A percentile compares a stretch with the other conserved stretches of the same genome.
Conservation (phyloP, 2,888 invertebrate genomes). For the Drosophila neonasuta region DNA sequence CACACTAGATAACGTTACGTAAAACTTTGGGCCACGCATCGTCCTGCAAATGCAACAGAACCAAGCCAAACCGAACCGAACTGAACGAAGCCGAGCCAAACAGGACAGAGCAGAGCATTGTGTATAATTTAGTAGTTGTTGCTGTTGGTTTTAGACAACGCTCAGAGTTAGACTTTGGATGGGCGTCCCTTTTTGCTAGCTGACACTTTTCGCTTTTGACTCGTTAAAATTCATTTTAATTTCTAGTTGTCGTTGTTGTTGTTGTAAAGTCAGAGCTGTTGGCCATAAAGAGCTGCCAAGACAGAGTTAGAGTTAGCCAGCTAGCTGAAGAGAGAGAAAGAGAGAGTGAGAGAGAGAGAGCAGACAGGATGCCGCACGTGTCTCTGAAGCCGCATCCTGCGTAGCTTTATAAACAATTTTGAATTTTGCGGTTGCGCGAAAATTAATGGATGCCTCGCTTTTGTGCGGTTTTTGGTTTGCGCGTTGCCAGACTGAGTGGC, state of each 20-base stretch:
- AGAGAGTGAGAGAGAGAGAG: conserved; percentile 5
- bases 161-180: conserved; percentile 1
- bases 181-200: conserved; percentile 37
- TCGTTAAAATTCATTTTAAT: conserved; percentile 78
- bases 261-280: conserved; percentile 26
- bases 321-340: conserved; percentile 8
- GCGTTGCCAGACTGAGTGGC: conserved; percentile 53
- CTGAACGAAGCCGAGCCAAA: not conserved
- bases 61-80: not conserved
- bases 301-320: not conserved
- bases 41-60: conserved; percentile 9
- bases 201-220: conserved; percentile 74
- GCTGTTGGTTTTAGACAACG: conserved; percentile 17
- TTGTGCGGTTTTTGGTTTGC: conserved; percentile 72
- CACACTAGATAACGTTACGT: conserved; percentile 56
- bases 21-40: conserved; percentile 52
- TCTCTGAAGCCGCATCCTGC: conserved; percentile 70
- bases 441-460: conserved; percentile 80
- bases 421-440: conserved; percentile 79
- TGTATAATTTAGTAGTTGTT: conserved; percentile 68
- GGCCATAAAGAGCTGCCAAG: conserved; percentile 37
- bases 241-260: conserved; percentile 44
- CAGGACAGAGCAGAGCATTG: conserved; percentile 22
- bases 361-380: conserved; percentile 61
- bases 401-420: conserved; percentile 79